A percentile compares a stretch with the other conserved stretches of the same genome.
phyloP scores from a whole-genome alignment of 2,113 vertebrate genomes.

The Poeciliopsis retropinna region DNA sequence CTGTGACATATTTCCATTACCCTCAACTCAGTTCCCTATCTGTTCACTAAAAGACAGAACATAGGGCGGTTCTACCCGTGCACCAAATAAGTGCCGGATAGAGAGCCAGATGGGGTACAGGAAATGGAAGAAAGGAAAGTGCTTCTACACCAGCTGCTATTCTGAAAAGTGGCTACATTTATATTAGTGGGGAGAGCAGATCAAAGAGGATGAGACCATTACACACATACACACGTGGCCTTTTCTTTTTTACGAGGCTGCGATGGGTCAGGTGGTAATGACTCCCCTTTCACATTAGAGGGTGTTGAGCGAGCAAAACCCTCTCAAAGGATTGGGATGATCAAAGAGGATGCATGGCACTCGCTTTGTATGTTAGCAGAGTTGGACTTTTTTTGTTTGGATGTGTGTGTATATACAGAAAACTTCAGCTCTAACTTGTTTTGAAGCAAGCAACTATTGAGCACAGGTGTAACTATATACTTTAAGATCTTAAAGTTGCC shows the following conservation, averaged over 20 bases:
- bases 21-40: conserved; percentile 40
- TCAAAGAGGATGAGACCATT: conserved; percentile 68
- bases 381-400: conserved; percentile 17
- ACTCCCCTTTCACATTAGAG: conserved; percentile 60
- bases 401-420: conserved; percentile 22
- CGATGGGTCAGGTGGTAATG: conserved; percentile 68
- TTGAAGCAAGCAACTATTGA: neutral
- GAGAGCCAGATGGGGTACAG: conserved; percentile 64
- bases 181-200: conserved; percentile 57
- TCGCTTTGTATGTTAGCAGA: conserved; percentile 36
- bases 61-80: conserved; percentile 44
- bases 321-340: conserved; percentile 57
- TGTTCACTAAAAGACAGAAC: conserved; percentile 50
- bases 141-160: conserved; percentile 70
- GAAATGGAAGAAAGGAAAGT: conserved; percentile 67
- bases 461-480: neutral
- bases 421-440: neutral
- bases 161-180: conserved; percentile 74
- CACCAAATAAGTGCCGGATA: conserved; percentile 64
- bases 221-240: conserved; percentile 53
- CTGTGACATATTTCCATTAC: conserved; percentile 65
- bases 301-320: conserved; percentile 48
- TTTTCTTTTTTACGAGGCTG: conserved; percentile 50
- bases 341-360: conserved; percentile 43
- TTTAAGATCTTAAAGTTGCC: conserved; percentile 1